Evolutionary conservation across 2,888 invertebrate genomes (phyloP).

Genomic region (Agrotis exclamationis): DNA sequence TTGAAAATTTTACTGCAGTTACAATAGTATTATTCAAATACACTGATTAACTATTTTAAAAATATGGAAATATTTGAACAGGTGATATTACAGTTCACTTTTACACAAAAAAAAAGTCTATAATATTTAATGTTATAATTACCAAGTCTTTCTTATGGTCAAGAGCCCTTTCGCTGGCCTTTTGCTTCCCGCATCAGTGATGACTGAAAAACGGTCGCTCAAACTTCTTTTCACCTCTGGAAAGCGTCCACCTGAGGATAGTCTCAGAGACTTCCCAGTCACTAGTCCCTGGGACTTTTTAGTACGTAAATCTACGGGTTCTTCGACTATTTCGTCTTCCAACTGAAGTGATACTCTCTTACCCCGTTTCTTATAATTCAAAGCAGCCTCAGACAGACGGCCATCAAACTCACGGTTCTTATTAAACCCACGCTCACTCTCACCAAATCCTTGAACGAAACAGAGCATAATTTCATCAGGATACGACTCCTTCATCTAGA

Average conservation of each 20-base stretch:
- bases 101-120: not conserved
- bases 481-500: slow-evolving; percentile 89
- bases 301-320: slow-evolving; percentile 71
- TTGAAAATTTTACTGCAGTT: slow-evolving; percentile 10
- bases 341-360: slow-evolving; percentile 75
- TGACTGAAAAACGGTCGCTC: slow-evolving; percentile 87
- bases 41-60: not conserved
- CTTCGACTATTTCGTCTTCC: slow-evolving; percentile 64
- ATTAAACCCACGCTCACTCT: slow-evolving; percentile 79
- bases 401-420: slow-evolving; percentile 80
- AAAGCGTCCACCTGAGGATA: slow-evolving; percentile 79
- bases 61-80: not conserved
- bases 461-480: slow-evolving; percentile 93
- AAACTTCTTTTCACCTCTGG: slow-evolving; percentile 88
- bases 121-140: slow-evolving; percentile 63
- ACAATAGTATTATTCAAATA: not conserved
- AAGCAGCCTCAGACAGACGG: slow-evolving; percentile 77
- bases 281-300: slow-evolving; percentile 74
- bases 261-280: slow-evolving; percentile 80
- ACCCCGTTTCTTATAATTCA: slow-evolving; percentile 74
- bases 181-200: slow-evolving; percentile 81
- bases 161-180: slow-evolving; percentile 79
- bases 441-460: slow-evolving; percentile 93
- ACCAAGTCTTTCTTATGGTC: slow-evolving; percentile 90
- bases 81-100: not conserved